Evolutionary conservation across 2,888 invertebrate genomes (phyloP), one percentile per base, ranked within the genome.

Genomic region (Drosophila ochracea): DNA sequence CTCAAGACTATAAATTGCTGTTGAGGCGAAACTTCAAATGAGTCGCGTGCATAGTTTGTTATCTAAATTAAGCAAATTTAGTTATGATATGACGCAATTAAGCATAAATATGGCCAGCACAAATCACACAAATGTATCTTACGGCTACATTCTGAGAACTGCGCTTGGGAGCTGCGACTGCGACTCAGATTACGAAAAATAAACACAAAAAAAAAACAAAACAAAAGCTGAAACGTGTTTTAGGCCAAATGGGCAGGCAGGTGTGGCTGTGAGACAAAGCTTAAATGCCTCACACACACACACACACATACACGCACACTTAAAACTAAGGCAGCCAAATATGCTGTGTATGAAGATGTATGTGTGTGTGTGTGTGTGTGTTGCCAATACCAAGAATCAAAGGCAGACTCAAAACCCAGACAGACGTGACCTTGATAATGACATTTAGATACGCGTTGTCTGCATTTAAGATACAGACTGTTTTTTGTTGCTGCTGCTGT

Each of bases 391-490:
- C 78, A 63, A 73, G 87, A 89, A 88, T 68, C 69, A 28, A 68
- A 73, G 66, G 70, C 78, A 81, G 82, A 73, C 63, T 25, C 25
- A 47, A 71, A 72, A 69, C 76, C 72, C 59, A 49, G 55, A 52
- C 33, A 43, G 72, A 74, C 60, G 74, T 82, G 90, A 90, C 87
- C 87, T 87, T 87, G 87, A 80, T 78, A 83, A 68, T 88, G 90
- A 79, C 89, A 90, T 85, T 85, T 68, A 75, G 88, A 83, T 74
- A 76, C 30, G 52, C 10, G 53, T 30, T 66, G 69, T 57, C 63
- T 75, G 74, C 68, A 71, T 54, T 67, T 53, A 7, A 78, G 57
- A 67, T 63, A 68, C 68, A 50, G 37, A 37, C 11, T 33, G 11
- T 10, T 31, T 59, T 62, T 62, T 57, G 53, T 28, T n/a, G 9